Evolutionary conservation across 2,888 invertebrate genomes (phyloP).

Genomic region (Amphipyra tragopoginis): DNA sequence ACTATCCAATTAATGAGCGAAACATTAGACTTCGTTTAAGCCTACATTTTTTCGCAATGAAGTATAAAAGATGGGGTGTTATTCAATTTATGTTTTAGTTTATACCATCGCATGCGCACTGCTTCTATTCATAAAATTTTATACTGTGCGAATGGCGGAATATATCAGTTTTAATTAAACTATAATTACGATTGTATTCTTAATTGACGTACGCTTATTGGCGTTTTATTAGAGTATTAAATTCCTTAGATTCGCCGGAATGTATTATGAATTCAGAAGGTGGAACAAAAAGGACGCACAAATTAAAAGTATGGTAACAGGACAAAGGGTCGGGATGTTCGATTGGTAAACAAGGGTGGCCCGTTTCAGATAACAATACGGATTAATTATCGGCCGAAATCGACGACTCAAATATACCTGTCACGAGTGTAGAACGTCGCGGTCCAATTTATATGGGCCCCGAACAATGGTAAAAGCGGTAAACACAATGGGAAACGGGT

Average conservation of each 20-base stretch:
- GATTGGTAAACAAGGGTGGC: constrained; percentile 84
- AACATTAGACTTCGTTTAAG: constrained; percentile 63
- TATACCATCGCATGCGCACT: constrained; percentile 62
- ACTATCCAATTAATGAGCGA: constrained; percentile 57
- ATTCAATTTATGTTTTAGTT: constrained; percentile 59
- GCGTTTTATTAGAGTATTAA: constrained; percentile 48
- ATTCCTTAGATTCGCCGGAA: constrained; percentile 37
- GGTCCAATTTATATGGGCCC: constrained; percentile 86
- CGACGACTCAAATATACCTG: constrained; percentile 90
- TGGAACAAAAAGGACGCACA: constrained; percentile 61
- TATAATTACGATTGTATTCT: constrained; percentile 64
- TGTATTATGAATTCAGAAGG: constrained; percentile 51
- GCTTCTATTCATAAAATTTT: constrained; percentile 59
- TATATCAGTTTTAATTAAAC: constrained; percentile 68
- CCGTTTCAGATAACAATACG: constrained; percentile 86
- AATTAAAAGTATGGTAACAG: constrained; percentile 70
- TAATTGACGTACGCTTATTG: constrained; percentile 54
- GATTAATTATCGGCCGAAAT: constrained; percentile 89
- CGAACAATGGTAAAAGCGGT: constrained; percentile 89
- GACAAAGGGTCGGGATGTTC: constrained; percentile 71
- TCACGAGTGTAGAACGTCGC: constrained; percentile 84
- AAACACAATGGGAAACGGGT: constrained; percentile 85
- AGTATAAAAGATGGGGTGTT: constrained; percentile 64
- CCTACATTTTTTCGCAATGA: constrained; percentile 62
- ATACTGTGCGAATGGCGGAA: constrained; percentile 64